Evolutionary conservation across 2,113 vertebrate species (phyloP), one percentile per base, ranked within the genome.

Genomic region (Phrynosoma blainvillii): DNA sequence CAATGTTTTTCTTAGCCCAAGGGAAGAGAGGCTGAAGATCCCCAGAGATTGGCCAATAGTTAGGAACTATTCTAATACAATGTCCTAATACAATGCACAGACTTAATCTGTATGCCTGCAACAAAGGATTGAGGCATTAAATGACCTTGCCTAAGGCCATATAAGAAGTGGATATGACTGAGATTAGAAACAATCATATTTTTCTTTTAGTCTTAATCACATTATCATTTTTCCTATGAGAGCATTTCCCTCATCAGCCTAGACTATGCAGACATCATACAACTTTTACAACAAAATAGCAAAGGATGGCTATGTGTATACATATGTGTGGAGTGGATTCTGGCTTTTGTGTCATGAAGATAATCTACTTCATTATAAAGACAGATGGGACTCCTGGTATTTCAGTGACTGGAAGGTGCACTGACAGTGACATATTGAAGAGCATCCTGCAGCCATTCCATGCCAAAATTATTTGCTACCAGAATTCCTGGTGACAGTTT

Each of bases 401-500:
- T 76, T 84, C 77, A 85, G 52, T 73, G 84, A 20, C 78, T 90
- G 76, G 32, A 56, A 87, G 84, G 83, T 84, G 11, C 78, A 82
- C 73, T 90, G 82, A 89, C 84, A 65, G 84, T 42, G 87, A 82
- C 89, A 86, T n/a, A 65, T 84, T 71, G 82, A 0, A 62, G 32
- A 68, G 68, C 81, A 84, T 88, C 11, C 36, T 88, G 74, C 77
- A 1, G 0, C 81, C 32, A 85, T 56, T 82, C 74, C 27, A 75
- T 92, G 84, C 87, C 87, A 89, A 62, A 91, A 92, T 71, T 81
- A 89, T 84, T 89, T 83, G 36, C 75, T 90, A 11, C 66, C 77
- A 32, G 80, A 93, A 92, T 82, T 95, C 52, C 80, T 85, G 78
- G 87, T 84, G 87, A 88, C 91, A 93, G 91, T 78, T 85, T 59